phyloP scores from a whole-genome alignment of 53 echinoderm and acorn worm species.

The Antedon mediterranea region DNA sequence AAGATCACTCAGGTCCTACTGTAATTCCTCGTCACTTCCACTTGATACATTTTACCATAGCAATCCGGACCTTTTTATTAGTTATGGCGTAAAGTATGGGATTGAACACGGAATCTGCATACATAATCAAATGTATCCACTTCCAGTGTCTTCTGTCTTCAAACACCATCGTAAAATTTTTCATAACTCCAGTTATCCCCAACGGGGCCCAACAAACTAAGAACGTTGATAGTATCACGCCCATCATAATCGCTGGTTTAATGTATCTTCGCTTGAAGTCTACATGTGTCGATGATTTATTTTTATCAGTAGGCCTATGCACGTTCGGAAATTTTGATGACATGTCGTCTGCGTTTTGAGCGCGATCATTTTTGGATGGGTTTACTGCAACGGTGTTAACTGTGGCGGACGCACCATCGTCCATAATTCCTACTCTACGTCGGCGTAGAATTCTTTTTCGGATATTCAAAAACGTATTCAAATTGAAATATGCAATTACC shows the following conservation, averaged over 20 bases:
- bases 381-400: no score
- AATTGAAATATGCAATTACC: background rate
- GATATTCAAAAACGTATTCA: background rate
- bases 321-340: no score
- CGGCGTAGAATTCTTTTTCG: background rate
- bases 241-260: background rate
- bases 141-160: background rate
- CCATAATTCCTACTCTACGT: background rate
- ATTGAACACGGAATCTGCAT: background rate
- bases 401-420: no score
- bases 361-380: no score
- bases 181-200: background rate
- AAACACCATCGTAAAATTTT: background rate
- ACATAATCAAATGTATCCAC: background rate
- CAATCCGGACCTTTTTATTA: background rate
- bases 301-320: background rate
- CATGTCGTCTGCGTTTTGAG: no score
- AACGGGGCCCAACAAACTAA: background rate
- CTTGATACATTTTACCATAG: background rate
- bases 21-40: no score
- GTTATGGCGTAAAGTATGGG: background rate
- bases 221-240: background rate
- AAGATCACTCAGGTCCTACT: no score
- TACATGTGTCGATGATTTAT: background rate
- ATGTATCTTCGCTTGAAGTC: background rate